phyloP scores from a whole-genome alignment of 2,113 vertebrate genomes.

The Gallinago paraguaiae region DNA sequence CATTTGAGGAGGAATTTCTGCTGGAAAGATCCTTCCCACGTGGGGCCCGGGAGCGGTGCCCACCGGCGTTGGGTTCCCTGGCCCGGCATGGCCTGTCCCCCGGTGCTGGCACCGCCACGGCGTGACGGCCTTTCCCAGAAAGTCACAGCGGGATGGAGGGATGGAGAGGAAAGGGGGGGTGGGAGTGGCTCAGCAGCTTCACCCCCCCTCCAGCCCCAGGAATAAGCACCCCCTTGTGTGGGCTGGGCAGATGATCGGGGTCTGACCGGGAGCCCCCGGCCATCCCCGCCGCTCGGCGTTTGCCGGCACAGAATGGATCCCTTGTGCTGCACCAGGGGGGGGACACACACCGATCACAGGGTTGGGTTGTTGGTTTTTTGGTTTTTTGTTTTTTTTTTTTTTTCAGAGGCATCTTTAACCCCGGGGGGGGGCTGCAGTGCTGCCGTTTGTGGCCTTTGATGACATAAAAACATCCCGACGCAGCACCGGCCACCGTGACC shows the following conservation, averaged over 20 bases:
- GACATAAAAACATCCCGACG: background rate
- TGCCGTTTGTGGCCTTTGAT: background rate
- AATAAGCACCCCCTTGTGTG: conserved; percentile 9
- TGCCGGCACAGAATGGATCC: background rate
- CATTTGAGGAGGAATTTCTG: background rate
- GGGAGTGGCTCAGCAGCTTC: rapidly evolving
- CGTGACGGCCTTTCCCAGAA: background rate
- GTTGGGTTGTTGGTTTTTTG: background rate
- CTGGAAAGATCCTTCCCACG: background rate
- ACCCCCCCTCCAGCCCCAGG: background rate
- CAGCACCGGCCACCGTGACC: rapidly evolving
- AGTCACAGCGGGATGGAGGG: rapidly evolving
- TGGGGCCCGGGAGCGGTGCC: background rate
- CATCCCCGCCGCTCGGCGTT: rapidly evolving
- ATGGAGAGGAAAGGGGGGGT: too few species aligned
- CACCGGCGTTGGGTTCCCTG: background rate
- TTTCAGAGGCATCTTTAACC: background rate
- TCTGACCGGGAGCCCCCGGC: background rate
- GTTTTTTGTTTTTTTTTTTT: background rate
- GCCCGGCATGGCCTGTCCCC: background rate
- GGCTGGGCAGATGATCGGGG: background rate
- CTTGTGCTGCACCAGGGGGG: background rate
- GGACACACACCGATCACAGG: background rate
- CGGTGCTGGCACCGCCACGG: background rate
- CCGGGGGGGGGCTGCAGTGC: rapidly evolving